Conservation (phyloP, 2,797 vertebrate genomes). For the Macrochelys suwanniensis region DNA sequence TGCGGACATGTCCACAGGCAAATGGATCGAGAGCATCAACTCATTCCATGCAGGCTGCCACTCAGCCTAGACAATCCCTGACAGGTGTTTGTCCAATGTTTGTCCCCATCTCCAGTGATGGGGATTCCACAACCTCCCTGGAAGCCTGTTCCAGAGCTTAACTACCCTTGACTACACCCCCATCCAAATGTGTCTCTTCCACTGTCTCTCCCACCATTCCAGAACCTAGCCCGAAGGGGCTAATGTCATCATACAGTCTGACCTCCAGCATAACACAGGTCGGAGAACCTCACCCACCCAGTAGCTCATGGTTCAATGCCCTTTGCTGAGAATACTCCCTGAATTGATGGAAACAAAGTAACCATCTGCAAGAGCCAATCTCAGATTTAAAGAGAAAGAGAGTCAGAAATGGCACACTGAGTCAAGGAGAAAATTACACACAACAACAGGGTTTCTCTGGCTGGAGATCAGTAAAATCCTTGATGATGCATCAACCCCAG, state of each 20-base stretch:
- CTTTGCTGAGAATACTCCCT: conserved; percentile 36
- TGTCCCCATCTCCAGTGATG: too few relatives aligned
- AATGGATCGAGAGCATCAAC: neutral
- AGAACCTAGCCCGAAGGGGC: conserved; percentile 50
- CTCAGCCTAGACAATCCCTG: neutral
- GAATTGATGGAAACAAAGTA: conserved; percentile 37
- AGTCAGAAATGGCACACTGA: conserved; percentile 31
- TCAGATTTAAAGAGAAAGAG: neutral
- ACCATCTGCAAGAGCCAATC: conserved; percentile 37
- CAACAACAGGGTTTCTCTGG: conserved; percentile 56
- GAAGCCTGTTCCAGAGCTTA: too few relatives aligned
- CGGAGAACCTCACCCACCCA: neutral
- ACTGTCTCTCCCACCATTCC: conserved; percentile 16
- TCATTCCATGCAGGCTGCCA: neutral
- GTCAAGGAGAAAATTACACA: conserved; percentile 48
- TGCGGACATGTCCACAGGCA: neutral
- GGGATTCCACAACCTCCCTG: too few relatives aligned
- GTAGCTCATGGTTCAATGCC: neutral
- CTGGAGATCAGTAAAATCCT: conserved; percentile 17
- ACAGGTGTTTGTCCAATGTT: too few relatives aligned
- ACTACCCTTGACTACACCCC: neutral
- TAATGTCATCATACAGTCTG: conserved; percentile 14
- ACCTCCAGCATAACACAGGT: conserved; percentile 66
- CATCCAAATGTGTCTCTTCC: conserved; percentile 38
- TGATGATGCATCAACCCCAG: neutral